Percentiles rank a stretch among this genome's conserved stretches.
These are phyloP conservation scores for Zaprionus vittiger DNA, from an alignment of 1,140 invertebrate species.

Conservation along the genomic window DNA sequence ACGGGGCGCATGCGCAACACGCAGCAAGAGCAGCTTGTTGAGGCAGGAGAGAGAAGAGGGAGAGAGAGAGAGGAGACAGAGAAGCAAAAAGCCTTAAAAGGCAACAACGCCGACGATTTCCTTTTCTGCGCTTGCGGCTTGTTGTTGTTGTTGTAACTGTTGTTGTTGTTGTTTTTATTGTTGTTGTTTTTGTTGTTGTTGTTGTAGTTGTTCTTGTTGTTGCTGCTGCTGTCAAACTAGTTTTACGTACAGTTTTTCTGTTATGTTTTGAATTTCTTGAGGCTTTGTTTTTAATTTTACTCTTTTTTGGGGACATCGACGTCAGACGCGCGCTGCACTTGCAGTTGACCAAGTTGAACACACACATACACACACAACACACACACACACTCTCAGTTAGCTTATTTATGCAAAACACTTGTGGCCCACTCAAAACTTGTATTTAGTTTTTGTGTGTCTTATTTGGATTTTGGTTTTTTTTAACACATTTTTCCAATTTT, in stretches of 20 bases:
- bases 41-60: not conserved
- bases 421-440: constrained; percentile 22
- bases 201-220: constrained; percentile 24
- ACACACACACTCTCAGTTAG: constrained; percentile 24
- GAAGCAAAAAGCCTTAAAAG: constrained; percentile 56
- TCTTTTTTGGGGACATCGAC: constrained; percentile 62
- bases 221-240: constrained; percentile 68
- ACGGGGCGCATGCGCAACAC: constrained; percentile 71
- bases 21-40: constrained; percentile 25
- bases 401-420: constrained; percentile 68
- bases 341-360: constrained; percentile 66
- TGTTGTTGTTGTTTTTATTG: constrained; percentile 17
- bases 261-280: constrained; percentile 12
- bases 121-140: constrained; percentile 66
- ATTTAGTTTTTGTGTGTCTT: constrained; percentile 42
- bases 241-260: constrained; percentile 58
- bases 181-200: constrained; percentile 10
- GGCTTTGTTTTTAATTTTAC: constrained; percentile 24
- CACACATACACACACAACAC: constrained; percentile 10
- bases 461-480: constrained; percentile 48
- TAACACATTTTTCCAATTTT: constrained; percentile 70
- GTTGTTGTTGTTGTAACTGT: constrained; percentile 18
- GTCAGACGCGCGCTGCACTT: constrained; percentile 54
- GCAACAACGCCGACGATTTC: constrained; percentile 72
- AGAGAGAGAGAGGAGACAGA: constrained; percentile 19